Evolutionary conservation across 2,888 invertebrate species (phyloP), one percentile per base, ranked within the genome.

Genomic region (Melinaea marsaeus): DNA sequence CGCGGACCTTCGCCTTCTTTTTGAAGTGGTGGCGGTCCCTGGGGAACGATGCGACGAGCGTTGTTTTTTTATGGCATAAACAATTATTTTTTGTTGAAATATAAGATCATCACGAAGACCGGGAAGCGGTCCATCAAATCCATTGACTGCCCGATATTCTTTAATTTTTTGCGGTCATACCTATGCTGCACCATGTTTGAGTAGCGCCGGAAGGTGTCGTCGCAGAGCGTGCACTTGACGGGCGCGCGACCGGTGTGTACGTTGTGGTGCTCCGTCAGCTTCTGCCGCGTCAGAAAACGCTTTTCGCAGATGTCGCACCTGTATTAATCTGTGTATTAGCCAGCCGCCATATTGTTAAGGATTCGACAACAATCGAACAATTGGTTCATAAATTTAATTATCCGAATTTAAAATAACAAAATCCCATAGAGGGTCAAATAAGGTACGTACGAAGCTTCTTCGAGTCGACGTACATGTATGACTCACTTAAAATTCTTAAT

Each of bases 141-240:
- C 13, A 46, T 46, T 46, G 11, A 46, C 11, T 22, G 22, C 22
- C 22, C 22, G 22, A 1, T 22, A 22, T 22, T 22, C 22, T 22
- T 22, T 1, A 22, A 22, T 22, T 22, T 22, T 22, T 22, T 9
- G 6, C 9, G 42, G 42, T 55, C 54, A 6, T 51, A 88, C 89
- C 95, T 93, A 83, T 97, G 96, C 79, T 96, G 96, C 55, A 96
- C 94, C 80, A 97, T 92, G 84, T 96, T 97, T 70, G 96, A 96
- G 84, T 96, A 95, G 5, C 96, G 91, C 60, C 95, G 93, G 85
- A 97, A 97, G 63, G 94, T 93, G 78, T 95, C 94, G 78, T 94
- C 94, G 82, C 97, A 97, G 66, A 94, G 79, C 69, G 93, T 94
- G 82, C 97, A 97, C 83, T 96, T 95, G 74, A 95, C 92, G 9